Evolutionary conservation across 1,140 invertebrate genomes (phyloP).

Genomic region (Scylla paramamosain): DNA sequence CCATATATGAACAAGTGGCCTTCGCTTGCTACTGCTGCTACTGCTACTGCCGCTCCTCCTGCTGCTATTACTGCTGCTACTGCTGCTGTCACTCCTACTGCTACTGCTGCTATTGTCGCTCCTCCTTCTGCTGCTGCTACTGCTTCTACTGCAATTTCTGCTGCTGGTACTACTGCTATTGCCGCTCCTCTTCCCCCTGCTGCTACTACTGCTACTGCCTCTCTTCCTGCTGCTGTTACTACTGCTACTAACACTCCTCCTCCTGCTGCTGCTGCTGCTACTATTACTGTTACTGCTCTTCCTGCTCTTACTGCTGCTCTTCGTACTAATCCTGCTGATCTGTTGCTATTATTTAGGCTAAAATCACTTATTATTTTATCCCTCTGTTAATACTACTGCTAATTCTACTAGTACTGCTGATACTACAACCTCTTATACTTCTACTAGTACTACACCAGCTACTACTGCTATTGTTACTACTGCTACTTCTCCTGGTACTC

Average conservation of each 20-base stretch:
- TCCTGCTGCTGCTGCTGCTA: background rate
- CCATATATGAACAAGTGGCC: slow-evolving; percentile 13
- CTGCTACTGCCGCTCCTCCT: no score
- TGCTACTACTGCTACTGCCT: background rate
- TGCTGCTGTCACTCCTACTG: no score
- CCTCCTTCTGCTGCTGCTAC: no score
- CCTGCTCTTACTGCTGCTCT: background rate
- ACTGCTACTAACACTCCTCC: background rate
- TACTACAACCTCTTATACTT: background rate
- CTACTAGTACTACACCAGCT: background rate
- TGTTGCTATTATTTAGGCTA: background rate
- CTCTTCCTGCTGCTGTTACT: background rate
- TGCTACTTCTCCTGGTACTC: background rate
- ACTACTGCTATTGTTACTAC: background rate
- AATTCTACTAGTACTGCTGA: no score
- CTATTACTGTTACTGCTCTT: background rate
- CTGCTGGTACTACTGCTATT: background rate
- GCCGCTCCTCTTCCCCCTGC: background rate
- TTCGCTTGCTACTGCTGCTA: background rate
- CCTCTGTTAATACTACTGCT: no score
- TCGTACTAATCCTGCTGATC: background rate
- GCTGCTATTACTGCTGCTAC: no score
- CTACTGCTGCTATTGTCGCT: no score
- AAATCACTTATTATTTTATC: no score
- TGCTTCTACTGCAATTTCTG: background rate